These are phyloP conservation scores for Megamerina dolium DNA, from an alignment of 2,888 invertebrate species.

Conservation along the genomic window DNA sequence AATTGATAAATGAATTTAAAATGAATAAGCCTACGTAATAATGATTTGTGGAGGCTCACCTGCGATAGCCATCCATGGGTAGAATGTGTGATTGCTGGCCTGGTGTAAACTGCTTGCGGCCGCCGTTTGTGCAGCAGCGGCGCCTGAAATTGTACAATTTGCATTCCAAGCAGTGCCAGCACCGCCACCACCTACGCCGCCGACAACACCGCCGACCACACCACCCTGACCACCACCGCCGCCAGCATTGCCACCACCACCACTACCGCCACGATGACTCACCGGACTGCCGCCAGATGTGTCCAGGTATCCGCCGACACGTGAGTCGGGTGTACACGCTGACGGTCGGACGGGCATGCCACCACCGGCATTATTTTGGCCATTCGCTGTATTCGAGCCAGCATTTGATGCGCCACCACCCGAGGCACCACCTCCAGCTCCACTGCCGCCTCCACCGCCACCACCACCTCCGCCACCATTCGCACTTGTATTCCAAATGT, in stretches of 20 bases:
- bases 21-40: too few species aligned
- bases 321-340: constrained; percentile 83
- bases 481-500: constrained; percentile 56
- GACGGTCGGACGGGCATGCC: constrained; percentile 69
- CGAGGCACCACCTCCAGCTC: constrained; percentile 54
- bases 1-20: too few species aligned
- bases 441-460: constrained; percentile 56
- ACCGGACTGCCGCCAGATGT: constrained; percentile 70
- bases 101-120: constrained; percentile 84
- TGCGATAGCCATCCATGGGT: constrained; percentile 99
- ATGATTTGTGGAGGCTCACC: too few species aligned
- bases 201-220: constrained; percentile 46
- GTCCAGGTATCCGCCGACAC: constrained; percentile 70
- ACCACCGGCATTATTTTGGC: constrained; percentile 55
- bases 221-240: constrained; percentile 59
- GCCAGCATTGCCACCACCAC: constrained; percentile 57
- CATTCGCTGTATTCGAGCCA: constrained; percentile 48
- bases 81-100: constrained; percentile 87
- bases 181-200: constrained; percentile 54
- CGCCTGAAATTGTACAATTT: constrained; percentile 75
- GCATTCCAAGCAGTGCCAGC: constrained; percentile 75
- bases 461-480: constrained; percentile 54
- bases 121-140: constrained; percentile 70
- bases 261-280: constrained; percentile 62
- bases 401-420: constrained; percentile 56